Base-by-base conservation (phyloP, 2,113 vertebrate species). In the Leptobrachium leishanense region DNA sequence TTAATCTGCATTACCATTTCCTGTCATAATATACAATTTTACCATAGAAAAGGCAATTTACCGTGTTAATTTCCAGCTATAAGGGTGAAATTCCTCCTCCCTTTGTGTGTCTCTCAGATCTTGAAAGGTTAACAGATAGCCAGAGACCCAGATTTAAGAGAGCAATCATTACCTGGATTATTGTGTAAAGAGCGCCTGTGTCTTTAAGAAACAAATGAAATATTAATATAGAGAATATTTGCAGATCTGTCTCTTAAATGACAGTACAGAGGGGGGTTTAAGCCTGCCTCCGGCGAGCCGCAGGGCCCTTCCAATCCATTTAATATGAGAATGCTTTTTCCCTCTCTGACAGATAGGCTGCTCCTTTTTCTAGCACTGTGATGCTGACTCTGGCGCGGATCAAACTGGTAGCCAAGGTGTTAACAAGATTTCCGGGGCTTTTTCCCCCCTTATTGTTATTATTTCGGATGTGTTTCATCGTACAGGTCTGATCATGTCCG, bases 171-270 rank as follows among this genome's bases (percentile, higher is more conserved):
- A 1, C 10, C 10, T 4, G 9, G 55, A 6, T 54, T 59, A 43
- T 50, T 40, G 39, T 55, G n/a, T 15, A 64, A 79, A 15, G 20
- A 4, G 53, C 70, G 46, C 43, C 42, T 80, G 63, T 68, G 50
- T 66, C 77, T 80, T 80, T 80, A 80, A 80, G 77, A 80, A 63
- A 73, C 77, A 74, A 80, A 80, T 81, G 54, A 74, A 81, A 81
- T 81, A 81, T 81, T 81, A 81, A 81, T 74, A 74, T 66, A 81
- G 78, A 74, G 78, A 74, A 81, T 81, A 81, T 74, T 81, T 81
- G 78, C 78, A 81, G 78, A 81, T 81, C 78, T 81, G 78, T 81
- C 78, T 81, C 78, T 68, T 81, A 81, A 81, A 81, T 81, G 78
- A 81, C 78, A 81, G 78, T 79, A 79, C 77, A 74, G 78, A 68